phyloP scores from a whole-genome alignment of 2,113 vertebrate species.

The Sinocyclocheilus anshuiensis region DNA sequence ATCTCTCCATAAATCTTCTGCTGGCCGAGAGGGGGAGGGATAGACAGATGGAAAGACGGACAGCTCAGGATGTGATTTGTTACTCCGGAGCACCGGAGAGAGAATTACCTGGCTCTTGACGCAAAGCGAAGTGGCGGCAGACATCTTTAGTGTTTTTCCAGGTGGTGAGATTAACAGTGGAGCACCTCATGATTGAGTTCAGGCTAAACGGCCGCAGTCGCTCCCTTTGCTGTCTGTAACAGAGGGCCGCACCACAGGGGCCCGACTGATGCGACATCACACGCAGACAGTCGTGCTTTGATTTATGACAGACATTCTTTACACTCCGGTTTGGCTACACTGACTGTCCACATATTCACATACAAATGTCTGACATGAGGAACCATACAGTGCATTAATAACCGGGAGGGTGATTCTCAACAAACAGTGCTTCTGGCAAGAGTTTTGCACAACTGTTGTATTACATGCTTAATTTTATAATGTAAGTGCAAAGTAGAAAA shows the following conservation, averaged over 20 bases:
- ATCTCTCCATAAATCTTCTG: constrained; percentile 77
- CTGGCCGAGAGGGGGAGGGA: constrained; percentile 68
- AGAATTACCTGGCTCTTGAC: constrained; percentile 68
- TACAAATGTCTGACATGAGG: background rate
- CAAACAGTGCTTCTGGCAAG: too few relatives aligned
- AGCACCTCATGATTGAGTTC: constrained; percentile 70
- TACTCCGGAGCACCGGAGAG: constrained; percentile 59
- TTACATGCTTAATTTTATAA: too few relatives aligned
- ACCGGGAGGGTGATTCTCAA: too few relatives aligned
- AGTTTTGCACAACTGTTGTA: too few relatives aligned
- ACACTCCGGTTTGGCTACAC: background rate
- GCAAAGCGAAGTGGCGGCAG: constrained; percentile 54
- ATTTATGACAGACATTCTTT: background rate
- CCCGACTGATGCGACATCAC: constrained; percentile 3
- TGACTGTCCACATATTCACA: background rate
- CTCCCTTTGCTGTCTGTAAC: constrained; percentile 52
- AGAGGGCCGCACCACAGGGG: constrained; percentile 25
- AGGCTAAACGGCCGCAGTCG: constrained; percentile 58
- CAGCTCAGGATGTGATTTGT: constrained; percentile 80
- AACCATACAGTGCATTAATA: too few relatives aligned
- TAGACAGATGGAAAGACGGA: constrained; percentile 58
- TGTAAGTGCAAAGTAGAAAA: too few relatives aligned
- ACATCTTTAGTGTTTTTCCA: constrained; percentile 59
- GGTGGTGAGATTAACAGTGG: constrained; percentile 68
- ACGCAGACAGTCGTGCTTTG: background rate